Evolutionary conservation across 1,140 invertebrate genomes (phyloP), one percentile per base, ranked within the genome.

Genomic region (Papilio polytes): DNA sequence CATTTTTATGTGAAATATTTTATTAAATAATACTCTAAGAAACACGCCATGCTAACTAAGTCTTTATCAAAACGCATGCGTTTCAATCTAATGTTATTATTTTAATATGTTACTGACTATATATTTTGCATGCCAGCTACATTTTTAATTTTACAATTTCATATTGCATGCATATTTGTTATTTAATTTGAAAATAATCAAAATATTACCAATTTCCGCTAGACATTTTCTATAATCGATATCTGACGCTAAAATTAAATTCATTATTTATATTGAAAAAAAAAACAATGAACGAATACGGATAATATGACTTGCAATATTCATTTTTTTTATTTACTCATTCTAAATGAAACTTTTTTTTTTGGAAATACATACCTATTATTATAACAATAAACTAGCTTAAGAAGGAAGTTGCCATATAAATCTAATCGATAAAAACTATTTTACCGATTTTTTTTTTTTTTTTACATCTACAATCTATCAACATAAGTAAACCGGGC

Each of bases 31-130:
- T n/a, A n/a, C n/a, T n/a, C n/a, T n/a, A n/a, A n/a, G n/a, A n/a
- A n/a, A 59, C 13, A 53, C 56, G 76, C 48, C 82, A 83, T 83
- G 82, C 82, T 83, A n/a, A 80, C 72, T 77, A 83, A 83, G 80
- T 80, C 63, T 63, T 77, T 66, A 78, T n/a, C 48, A 80, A 18
- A 51, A 53, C 41, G 31, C 82, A 83, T 83, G 82, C 82, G 73
- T 20, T 63, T 66, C 10, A 76, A 26, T 63, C 15, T 12, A 63
- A 26, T 22, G 20, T 63, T 81, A 74, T 83, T 77, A 46, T 80
- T 72, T 83, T 36, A 63, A 74, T 83, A 81, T 79, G 82, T 83
- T 83, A 31, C 13, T 31, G 73, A 74, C 76, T 81, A 83, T 46
- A 63, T 56, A 76, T 56, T 63, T 46, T 66, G 2, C 77, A 78